These are phyloP conservation scores for Melieria picta DNA, from an alignment of 2,888 invertebrate species.

Conservation along the genomic window DNA sequence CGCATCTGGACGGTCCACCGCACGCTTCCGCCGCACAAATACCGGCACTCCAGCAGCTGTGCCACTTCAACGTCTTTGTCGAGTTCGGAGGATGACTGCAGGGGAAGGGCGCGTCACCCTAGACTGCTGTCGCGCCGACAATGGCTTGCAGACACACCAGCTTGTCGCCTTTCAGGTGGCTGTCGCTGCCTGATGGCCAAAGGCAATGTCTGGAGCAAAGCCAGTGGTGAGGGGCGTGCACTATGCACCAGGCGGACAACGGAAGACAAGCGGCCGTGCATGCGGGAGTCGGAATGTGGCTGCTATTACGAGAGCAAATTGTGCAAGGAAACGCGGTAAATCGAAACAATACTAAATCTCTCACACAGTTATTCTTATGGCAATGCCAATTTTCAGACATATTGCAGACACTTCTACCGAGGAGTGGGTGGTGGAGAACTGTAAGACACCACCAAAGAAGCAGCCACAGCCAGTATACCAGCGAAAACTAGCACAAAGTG, in stretches of 20 bases:
- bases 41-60: too few relatives aligned
- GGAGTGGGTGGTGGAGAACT: conserved; percentile 56
- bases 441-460: conserved; percentile 20
- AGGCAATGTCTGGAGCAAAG: too few relatives aligned
- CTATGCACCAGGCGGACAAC: background rate
- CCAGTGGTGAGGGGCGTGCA: background rate
- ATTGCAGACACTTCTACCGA: conserved; percentile 56
- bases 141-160: too few relatives aligned
- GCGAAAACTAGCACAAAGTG: background rate
- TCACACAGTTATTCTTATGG: background rate
- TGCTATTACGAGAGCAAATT: conserved; percentile 50
- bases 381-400: conserved; percentile 43
- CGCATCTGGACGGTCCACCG: background rate
- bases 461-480: background rate
- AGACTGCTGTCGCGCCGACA: too few relatives aligned
- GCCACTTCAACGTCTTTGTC: too few relatives aligned
- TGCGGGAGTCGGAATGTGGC: conserved; percentile 49
- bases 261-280: conserved; percentile 42
- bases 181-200: too few relatives aligned
- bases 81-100: too few relatives aligned
- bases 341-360: background rate
- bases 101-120: too few relatives aligned
- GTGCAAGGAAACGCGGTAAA: conserved; percentile 44
- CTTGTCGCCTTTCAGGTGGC: too few relatives aligned
- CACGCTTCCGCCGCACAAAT: background rate